phyloP scores from a whole-genome alignment of 2,888 invertebrate genomes.

The Lumbricus terrestris region DNA sequence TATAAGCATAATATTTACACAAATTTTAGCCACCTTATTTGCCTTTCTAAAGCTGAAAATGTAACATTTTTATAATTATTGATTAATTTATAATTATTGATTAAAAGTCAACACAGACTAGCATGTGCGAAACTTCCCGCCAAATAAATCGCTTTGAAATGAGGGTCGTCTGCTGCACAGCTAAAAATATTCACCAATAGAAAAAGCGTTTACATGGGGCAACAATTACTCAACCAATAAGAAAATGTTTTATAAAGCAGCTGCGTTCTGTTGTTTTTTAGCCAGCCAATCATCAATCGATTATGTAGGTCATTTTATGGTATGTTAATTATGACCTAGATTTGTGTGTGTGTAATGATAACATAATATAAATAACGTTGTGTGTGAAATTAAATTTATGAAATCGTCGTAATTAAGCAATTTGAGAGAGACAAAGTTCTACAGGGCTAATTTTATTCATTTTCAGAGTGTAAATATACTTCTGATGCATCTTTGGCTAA shows the following conservation, averaged over 20 bases:
- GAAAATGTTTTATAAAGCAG: neutral
- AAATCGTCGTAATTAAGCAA: neutral
- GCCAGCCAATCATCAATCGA: neutral
- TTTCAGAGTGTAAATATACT: neutral
- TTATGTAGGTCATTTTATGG: neutral
- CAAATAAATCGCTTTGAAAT: neutral
- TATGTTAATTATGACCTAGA: neutral
- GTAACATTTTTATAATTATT: neutral
- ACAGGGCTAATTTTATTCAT: neutral
- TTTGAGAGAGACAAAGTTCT: neutral
- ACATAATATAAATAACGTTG: neutral
- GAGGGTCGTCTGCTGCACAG: neutral
- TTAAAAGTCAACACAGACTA: neutral
- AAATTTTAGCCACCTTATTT: neutral
- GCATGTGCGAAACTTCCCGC: neutral
- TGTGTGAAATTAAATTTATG: neutral
- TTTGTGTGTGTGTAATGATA: neutral
- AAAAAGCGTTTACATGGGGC: neutral
- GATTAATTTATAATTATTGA: too few species aligned
- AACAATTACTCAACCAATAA: neutral
- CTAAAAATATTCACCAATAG: constrained; percentile 12
- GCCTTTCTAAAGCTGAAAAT: neutral
- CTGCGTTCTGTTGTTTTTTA: neutral
- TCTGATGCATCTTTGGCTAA: neutral
- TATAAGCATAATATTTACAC: neutral